A percentile compares a stretch with the other conserved stretches of the same genome.
phyloP scores from a whole-genome alignment of 2,113 vertebrate species.

The Platichthys stellatus region DNA sequence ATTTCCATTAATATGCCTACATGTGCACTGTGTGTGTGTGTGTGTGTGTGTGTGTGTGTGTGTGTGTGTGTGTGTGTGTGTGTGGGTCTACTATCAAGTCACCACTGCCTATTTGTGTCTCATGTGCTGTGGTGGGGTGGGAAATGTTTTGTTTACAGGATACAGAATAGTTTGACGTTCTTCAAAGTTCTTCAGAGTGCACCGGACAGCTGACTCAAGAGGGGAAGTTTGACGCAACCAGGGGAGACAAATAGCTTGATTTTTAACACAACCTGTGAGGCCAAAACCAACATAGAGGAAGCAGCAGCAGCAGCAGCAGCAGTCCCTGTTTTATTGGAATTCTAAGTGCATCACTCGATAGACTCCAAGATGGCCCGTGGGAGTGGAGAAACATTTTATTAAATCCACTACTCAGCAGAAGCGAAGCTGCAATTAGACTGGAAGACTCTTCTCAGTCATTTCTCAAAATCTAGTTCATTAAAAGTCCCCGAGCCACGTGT shows the following conservation, averaged over 20 bases:
- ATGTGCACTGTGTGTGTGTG: conserved; percentile 1
- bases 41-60: neutral
- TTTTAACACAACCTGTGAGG: conserved; percentile 37
- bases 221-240: conserved; percentile 44
- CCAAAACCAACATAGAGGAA: conserved; percentile 32
- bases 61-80: neutral
- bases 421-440: conserved; percentile 10
- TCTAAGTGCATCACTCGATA: conserved; percentile 14
- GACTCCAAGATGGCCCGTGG: conserved; percentile 4
- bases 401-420: conserved; percentile 32
- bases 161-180: conserved; percentile 35
- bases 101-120: conserved; percentile 16
- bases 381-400: conserved; percentile 29
- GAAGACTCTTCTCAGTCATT: neutral
- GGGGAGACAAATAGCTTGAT: conserved; percentile 30
- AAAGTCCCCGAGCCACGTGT: neutral
- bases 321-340: conserved; percentile 18
- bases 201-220: conserved; percentile 26
- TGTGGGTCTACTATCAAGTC: conserved; percentile 22
- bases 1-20: conserved; percentile 52
- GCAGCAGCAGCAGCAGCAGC: conserved; percentile 9
- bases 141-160: conserved; percentile 69
- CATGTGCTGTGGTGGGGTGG: conserved; percentile 44
- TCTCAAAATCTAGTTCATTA: neutral
- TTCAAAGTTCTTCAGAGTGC: conserved; percentile 31